Percentiles rank a stretch among this genome's conserved stretches.
These are phyloP conservation scores for Takifugu flavidus DNA, from an alignment of 2,113 vertebrate genomes.

Conservation along the genomic window DNA sequence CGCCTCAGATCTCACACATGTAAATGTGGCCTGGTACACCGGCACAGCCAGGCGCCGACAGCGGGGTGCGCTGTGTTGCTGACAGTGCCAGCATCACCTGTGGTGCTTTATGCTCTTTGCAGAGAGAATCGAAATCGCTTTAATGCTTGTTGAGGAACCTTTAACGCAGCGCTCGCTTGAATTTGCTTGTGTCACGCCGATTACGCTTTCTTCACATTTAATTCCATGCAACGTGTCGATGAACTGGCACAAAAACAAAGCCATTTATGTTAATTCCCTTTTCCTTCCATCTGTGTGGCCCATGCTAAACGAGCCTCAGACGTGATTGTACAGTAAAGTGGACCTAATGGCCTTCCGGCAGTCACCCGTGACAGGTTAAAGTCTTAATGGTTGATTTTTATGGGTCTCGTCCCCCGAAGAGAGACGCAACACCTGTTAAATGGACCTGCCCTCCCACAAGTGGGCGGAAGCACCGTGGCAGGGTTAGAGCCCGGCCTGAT, in stretches of 20 bases:
- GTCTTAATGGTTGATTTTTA: slow-evolving; percentile 72
- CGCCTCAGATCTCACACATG: slow-evolving; percentile 20
- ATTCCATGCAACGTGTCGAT: slow-evolving; percentile 2
- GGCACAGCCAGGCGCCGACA: slow-evolving; percentile 15
- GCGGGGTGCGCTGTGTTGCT: not conserved
- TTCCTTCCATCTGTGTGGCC: slow-evolving; percentile 53
- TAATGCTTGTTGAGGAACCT: no score
- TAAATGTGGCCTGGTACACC: slow-evolving; percentile 19
- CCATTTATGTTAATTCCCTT: slow-evolving; percentile 34
- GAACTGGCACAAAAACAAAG: slow-evolving; percentile 37
- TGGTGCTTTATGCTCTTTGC: slow-evolving; percentile 1
- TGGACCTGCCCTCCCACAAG: slow-evolving; percentile 52
- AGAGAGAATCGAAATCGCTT: not conserved
- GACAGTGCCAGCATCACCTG: slow-evolving; percentile 4
- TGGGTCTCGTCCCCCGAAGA: slow-evolving; percentile 45
- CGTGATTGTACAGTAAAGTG: slow-evolving; percentile 71
- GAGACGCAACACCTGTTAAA: slow-evolving; percentile 73
- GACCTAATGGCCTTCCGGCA: slow-evolving; percentile 68
- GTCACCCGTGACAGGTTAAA: slow-evolving; percentile 76
- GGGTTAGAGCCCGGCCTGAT: slow-evolving; percentile 13
- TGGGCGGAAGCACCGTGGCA: slow-evolving; percentile 21
- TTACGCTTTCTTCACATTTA: slow-evolving; percentile 7
- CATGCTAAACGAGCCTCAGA: slow-evolving; percentile 60
- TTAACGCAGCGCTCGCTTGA: no score
- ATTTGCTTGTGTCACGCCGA: not conserved